phyloP scores from a whole-genome alignment of 2,797 vertebrate genomes.

The Acrossocheilus wenchowensis region DNA sequence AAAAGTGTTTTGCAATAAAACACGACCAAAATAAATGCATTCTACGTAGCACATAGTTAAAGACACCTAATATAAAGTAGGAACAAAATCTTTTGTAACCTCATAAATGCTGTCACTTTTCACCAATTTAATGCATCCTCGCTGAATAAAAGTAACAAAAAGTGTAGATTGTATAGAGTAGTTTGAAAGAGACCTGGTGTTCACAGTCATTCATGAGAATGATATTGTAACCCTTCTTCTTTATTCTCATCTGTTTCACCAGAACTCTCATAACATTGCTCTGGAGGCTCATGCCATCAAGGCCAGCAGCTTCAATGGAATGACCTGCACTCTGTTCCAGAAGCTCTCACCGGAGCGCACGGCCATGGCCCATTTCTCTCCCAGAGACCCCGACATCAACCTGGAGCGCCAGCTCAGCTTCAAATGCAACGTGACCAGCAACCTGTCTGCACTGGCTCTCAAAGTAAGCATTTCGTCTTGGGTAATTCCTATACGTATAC shows the following conservation, averaged over 20 bases:
- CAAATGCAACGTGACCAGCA: slow-evolving; percentile 93
- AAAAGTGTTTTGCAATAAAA: too few species aligned
- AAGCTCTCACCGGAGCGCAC: slow-evolving; percentile 83
- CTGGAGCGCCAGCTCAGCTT: slow-evolving; percentile 93
- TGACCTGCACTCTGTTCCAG: slow-evolving; percentile 97
- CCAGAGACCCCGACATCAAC: slow-evolving; percentile 80
- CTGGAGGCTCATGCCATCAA: slow-evolving; percentile 92
- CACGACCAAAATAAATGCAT: too few species aligned
- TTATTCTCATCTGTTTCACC: slow-evolving; percentile 27
- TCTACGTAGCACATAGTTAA: too few species aligned
- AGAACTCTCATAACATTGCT: slow-evolving; percentile 96
- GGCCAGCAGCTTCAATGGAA: slow-evolving; percentile 88
- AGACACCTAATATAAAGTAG: background rate
- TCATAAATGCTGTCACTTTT: background rate
- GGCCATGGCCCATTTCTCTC: slow-evolving; percentile 76
- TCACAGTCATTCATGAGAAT: background rate
- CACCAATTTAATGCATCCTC: background rate
- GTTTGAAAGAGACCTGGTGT: background rate
- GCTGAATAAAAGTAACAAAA: background rate
- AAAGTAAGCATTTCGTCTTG: slow-evolving; percentile 78
- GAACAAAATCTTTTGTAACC: background rate
- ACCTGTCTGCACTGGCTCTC: slow-evolving; percentile 87
- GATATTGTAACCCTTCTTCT: background rate
- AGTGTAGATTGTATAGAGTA: background rate
- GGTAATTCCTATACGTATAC: background rate